Evolutionary conservation across 2,113 vertebrate species (phyloP), one percentile per base, ranked within the genome.

Genomic region (Machaerirhynchus nigripectus): DNA sequence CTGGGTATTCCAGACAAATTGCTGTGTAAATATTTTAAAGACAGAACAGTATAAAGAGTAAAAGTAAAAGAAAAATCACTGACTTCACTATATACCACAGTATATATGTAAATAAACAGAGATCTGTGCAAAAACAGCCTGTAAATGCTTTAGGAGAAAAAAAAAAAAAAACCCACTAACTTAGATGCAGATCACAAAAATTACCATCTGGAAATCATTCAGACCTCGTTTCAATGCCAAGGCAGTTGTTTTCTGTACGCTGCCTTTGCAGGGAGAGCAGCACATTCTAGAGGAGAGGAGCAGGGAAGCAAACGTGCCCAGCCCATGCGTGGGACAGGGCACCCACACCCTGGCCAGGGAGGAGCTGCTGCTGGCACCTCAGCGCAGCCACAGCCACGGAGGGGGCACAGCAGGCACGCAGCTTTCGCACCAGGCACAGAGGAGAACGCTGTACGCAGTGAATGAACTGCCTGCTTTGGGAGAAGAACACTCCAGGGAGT

Each of bases 1-100:
- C 75, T 69, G 61, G 86, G 86, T 73, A 94, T 87, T 50, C 73
- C 65, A 94, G 80, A 92, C 90, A 95, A 96, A 96, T 89, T 93
- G 86, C 76, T 95, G 60, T 63, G 84, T 90, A 95, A 97, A 85
- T 85, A 94, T 70, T 84, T 87, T 69, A 60, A 82, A 31, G 67
- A 75, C 60, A 84, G 30, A 83, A 42, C 9, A 70, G 37, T 27
- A 44, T 12, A 49, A 81, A 52, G 74, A 2, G 8, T 82, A 74
- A 86, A 89, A 55, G 15, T 27, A 84, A 85, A 87, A 64, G 23
- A 71, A 92, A 96, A 65, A 86, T 63, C 42, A 50, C 50, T 24
- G 26, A 28, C 16, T 92, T 84, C 35, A 60, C 40, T 68, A 39
- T 75, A 52, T 52, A 70, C 26, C 47, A 68, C 31, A 28, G 10